Evolutionary conservation across 1,140 invertebrate genomes (phyloP), one percentile per base, ranked within the genome.

Genomic region (Zaprionus gabonicus): DNA sequence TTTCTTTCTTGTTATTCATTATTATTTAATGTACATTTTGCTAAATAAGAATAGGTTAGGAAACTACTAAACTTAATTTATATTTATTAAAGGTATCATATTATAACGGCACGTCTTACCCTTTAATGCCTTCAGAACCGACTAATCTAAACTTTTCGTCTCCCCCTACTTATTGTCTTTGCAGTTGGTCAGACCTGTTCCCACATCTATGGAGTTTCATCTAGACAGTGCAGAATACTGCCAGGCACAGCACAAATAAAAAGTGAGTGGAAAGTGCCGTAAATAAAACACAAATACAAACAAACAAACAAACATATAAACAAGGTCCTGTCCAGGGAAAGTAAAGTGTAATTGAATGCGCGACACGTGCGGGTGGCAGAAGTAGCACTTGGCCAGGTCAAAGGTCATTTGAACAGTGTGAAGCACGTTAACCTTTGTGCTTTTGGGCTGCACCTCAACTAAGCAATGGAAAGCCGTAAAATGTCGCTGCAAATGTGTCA

Each of bases 141-240:
- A 46, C 41, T 46, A 46, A 46, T 17, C 4, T n/a, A 41, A 41
- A 41, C 38, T n/a, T 4, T 46, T 4, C 6, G n/a, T 41, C 4
- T 25, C 6, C 9, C 41, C 17, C n/a, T 17, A 3, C n/a, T 17
- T 9, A n/a, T 23, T 66, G 49, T 25, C 1, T 12, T 82, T 93
- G 4, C 81, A 93, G 92, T 80, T 93, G 79, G 91, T 87, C 91
- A 80, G 91, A 92, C 92, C 91, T 92, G 91, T 95, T 94, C 95
- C 96, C 95, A 97, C 96, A 96, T 98, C 97, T 97, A 98, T 98
- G 97, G 97, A 98, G 97, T 98, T 98, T 96, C 96, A 97, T 95
- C 96, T 97, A 96, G 97, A 97, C 95, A 97, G 96, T 94, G 96
- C 96, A 95, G 97, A 98, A 95, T 98, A 98, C 95, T 98, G 98